Base-by-base conservation (phyloP, 2,797 vertebrate species). In the Rhabdomys pumilio region DNA sequence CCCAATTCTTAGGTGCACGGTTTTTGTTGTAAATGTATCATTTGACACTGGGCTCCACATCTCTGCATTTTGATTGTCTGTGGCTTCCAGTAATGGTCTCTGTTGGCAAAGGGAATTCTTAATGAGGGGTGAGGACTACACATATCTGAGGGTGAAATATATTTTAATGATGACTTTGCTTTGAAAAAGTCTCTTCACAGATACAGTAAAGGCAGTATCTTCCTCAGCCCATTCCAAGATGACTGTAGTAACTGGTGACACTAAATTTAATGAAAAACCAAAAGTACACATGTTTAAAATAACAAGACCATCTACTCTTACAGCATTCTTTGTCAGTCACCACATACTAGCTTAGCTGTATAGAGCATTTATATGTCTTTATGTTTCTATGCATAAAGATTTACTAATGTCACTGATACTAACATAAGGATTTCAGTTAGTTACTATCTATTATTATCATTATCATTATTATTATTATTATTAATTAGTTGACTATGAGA, bases 121-220 rank as follows among this genome's bases (percentile, higher is more conserved):
- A 41, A 34, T 65, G 17, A 84, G 82, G 31, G 38, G 41, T 8
- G 17, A 84, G 17, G 82, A 47, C 29, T 47, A 65, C 17, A 65
- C 29, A 63, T 44, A 65, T 65, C 41, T 65, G 59, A 65, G 15
- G 41, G 17, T 65, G 5, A 93, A 95, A 95, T n/a, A 75, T 73
- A 55, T 97, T 91, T 91, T 55, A 96, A 50, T 79, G 59, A 94
- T 50, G 31, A 92, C 17, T 85, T 96, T 85, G 24, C n/a, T 89
- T 86, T 79, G 72, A 82, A 89, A 77, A 55, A 91, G 77, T 87
- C 86, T 96, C 95, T 89, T 44, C 72, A 76, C 15, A 80, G 41
- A 79, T 69, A 93, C 63, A 88, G 17, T 20, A 91, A 96, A 92
- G 41, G 53, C 44, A 79, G 89, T 83, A 10, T 86, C 34, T 57